Conservation (phyloP, 2,113 vertebrate genomes). For the Ploceus nigricollis region DNA sequence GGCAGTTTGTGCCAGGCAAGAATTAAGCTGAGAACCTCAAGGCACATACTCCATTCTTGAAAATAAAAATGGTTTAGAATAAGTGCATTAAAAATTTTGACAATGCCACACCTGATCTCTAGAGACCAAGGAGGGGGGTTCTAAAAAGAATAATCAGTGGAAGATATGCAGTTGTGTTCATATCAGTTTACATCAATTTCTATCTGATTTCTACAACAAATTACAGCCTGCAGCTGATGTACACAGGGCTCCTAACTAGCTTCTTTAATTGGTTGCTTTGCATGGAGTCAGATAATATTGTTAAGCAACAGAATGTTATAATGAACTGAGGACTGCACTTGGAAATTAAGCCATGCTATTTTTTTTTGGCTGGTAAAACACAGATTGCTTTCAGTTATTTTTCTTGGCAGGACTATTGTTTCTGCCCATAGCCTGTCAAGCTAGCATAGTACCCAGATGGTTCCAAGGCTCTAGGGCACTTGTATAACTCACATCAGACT, state of each 20-base stretch:
- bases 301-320: constrained; percentile 45
- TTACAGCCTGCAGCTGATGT: constrained; percentile 47
- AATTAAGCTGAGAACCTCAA: background rate
- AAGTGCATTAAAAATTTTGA: background rate
- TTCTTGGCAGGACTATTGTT: constrained; percentile 30
- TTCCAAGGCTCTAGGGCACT: constrained; percentile 30
- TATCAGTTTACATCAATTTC: constrained; percentile 55
- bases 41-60: background rate
- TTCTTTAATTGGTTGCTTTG: constrained; percentile 51
- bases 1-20: background rate
- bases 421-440: constrained; percentile 35
- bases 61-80: background rate
- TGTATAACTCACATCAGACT: constrained; percentile 6
- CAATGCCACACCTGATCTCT: background rate
- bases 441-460: constrained; percentile 15
- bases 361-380: constrained; percentile 10
- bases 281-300: constrained; percentile 47
- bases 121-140: background rate
- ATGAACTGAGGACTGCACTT: constrained; percentile 28
- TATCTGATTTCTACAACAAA: constrained; percentile 57
- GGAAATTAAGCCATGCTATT: constrained; percentile 27
- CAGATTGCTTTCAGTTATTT: constrained; percentile 52
- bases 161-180: background rate
- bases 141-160: background rate
- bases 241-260: constrained; percentile 9